These are phyloP conservation scores for Clavelina lepadiformis DNA, from an alignment of 23 tunicate species.

Conservation along the genomic window DNA sequence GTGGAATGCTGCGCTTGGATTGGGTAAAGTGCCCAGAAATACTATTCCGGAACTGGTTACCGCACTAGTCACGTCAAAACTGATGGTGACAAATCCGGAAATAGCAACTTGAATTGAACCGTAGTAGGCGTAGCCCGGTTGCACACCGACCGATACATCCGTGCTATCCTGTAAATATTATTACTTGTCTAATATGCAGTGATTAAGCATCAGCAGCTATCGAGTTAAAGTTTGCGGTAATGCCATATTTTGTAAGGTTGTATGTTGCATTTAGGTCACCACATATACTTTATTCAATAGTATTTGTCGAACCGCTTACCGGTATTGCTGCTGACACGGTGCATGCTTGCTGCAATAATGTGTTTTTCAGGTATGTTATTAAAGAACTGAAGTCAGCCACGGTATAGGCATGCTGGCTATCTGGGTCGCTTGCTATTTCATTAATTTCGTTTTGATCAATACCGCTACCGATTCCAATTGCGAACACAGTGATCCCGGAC, in stretches of 20 bases:
- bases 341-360: background rate
- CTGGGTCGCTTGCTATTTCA: slow-evolving; percentile 28
- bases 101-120: no score
- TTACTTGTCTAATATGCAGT: no score
- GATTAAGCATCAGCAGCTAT: no score
- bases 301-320: slow-evolving; percentile 12
- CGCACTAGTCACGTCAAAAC: background rate
- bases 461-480: slow-evolving; percentile 32
- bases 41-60: background rate
- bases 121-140: no score
- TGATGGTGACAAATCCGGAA: no score
- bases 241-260: no score
- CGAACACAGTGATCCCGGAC: slow-evolving; percentile 25
- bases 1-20: slow-evolving; percentile 6
- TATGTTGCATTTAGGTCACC: no score
- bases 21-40: slow-evolving; percentile 12
- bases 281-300: no score
- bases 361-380: background rate
- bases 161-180: no score
- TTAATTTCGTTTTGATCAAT: slow-evolving; percentile 16
- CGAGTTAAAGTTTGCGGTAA: background rate
- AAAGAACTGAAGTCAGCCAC: slow-evolving; percentile 10
- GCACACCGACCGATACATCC: no score
- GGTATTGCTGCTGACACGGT: background rate
- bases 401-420: slow-evolving; percentile 14